These are phyloP conservation scores for Clostera curtula DNA, from an alignment of 2,888 invertebrate genomes.

Conservation along the genomic window DNA sequence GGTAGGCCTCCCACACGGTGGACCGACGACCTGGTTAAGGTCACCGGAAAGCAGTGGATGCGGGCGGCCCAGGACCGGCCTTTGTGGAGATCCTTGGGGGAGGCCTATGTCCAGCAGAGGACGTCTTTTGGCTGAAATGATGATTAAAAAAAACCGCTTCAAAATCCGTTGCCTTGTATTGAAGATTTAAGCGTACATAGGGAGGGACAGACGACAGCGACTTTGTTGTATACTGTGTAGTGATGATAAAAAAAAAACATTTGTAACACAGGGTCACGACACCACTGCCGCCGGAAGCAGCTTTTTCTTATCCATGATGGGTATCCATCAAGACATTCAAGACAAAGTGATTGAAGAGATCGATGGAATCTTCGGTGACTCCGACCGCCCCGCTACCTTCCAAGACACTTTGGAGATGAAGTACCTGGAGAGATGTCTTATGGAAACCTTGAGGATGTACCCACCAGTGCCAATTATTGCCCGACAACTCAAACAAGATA, in stretches of 20 bases:
- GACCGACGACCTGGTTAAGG: no score
- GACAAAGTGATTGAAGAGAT: slow-evolving; percentile 83
- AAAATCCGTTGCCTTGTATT: no score
- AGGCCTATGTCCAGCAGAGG: no score
- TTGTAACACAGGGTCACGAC: slow-evolving; percentile 81
- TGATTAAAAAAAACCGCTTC: no score
- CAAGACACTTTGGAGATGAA: slow-evolving; percentile 91
- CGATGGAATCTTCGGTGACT: slow-evolving; percentile 83
- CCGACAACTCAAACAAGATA: slow-evolving; percentile 80
- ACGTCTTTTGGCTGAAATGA: no score
- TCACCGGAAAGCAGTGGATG: no score
- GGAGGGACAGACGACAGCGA: not conserved
- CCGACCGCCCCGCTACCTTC: slow-evolving; percentile 84
- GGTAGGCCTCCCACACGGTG: no score
- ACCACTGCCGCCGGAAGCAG: slow-evolving; percentile 89
- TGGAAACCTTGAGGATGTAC: slow-evolving; percentile 86
- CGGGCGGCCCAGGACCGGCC: no score
- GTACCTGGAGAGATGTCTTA: slow-evolving; percentile 85
- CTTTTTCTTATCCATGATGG: slow-evolving; percentile 86
- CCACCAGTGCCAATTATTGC: slow-evolving; percentile 88
- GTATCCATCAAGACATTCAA: slow-evolving; percentile 83
- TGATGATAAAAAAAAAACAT: slow-evolving; percentile 7
- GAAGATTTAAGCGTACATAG: no score
- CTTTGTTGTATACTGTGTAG: slow-evolving; percentile 7
- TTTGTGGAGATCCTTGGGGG: no score